phyloP scores from a whole-genome alignment of 2,888 invertebrate genomes.

The Eucriotettix oculatus region DNA sequence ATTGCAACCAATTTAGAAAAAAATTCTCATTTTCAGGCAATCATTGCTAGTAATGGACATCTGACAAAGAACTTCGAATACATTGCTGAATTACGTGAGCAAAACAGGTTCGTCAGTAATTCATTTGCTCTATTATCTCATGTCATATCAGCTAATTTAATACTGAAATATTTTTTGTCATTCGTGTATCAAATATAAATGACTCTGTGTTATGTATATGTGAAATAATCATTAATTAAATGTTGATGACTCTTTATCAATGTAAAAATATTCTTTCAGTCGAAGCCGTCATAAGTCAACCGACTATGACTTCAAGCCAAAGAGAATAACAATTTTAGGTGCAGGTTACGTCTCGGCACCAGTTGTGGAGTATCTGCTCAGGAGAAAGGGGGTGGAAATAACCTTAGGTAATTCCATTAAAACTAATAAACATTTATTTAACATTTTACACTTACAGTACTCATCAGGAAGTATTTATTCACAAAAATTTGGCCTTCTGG shows the following conservation, averaged over 20 bases:
- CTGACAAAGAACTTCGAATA: conserved; percentile 89
- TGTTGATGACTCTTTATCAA: no score
- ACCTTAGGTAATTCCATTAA: conserved; percentile 44
- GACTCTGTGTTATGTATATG: conserved; percentile 1
- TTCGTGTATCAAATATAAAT: no score
- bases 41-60: conserved; percentile 88
- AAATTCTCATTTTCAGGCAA: conserved; percentile 46
- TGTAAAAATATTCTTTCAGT: conserved; percentile 23
- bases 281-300: conserved; percentile 54
- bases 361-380: conserved; percentile 80
- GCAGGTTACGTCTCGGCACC: conserved; percentile 92
- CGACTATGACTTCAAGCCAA: conserved; percentile 27
- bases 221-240: background rate
- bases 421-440: no score
- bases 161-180: no score
- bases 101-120: conserved; percentile 33
- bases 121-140: no score
- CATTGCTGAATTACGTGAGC: conserved; percentile 71
- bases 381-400: conserved; percentile 54
- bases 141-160: no score
- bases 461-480: no score
- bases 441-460: no score
- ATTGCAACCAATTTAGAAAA: background rate
- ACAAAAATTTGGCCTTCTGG: no score
- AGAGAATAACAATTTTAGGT: conserved; percentile 77